phyloP scores from a whole-genome alignment of 2,888 invertebrate genomes.

The Drosophila mercatorum region DNA sequence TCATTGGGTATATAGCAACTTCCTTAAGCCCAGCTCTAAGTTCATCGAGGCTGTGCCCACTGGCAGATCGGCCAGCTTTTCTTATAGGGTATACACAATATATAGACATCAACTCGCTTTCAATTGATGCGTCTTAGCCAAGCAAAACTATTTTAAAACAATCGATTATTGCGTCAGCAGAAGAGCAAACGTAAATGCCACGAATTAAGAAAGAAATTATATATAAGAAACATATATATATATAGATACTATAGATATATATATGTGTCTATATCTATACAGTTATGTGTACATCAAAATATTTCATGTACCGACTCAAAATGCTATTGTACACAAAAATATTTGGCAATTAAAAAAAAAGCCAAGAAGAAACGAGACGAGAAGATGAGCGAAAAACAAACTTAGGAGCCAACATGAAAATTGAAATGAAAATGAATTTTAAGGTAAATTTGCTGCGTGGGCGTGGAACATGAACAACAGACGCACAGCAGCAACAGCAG shows the following conservation, averaged over 20 bases:
- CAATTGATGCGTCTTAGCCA: conserved; percentile 23
- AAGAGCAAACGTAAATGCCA: conserved; percentile 19
- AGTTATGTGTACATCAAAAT: conserved; percentile 15
- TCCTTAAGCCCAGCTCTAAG: not conserved
- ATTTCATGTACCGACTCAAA: conserved; percentile 55
- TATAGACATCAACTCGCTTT: conserved; percentile 13
- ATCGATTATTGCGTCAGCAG: conserved; percentile 73
- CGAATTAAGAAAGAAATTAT: conserved; percentile 16
- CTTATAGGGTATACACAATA: conserved; percentile 17
- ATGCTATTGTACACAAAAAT: conserved; percentile 64
- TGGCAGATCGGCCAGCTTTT: not conserved
- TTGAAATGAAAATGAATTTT: conserved; percentile 64
- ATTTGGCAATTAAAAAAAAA: conserved; percentile 66
- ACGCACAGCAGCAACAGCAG: conserved; percentile 15
- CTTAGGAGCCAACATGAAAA: conserved; percentile 44
- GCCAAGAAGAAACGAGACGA: conserved; percentile 10
- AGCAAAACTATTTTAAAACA: conserved; percentile 55
- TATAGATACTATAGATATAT: not conserved
- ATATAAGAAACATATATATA: not conserved
- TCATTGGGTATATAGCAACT: not conserved
- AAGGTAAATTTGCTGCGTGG: conserved; percentile 77
- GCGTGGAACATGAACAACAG: conserved; percentile 45
- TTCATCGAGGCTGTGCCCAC: too few species aligned
- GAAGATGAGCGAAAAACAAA: conserved; percentile 16
- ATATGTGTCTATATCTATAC: conserved; percentile 1